Evolutionary conservation across 2,113 vertebrate species (phyloP), one percentile per base, ranked within the genome.

Genomic region (Malurus melanocephalus): DNA sequence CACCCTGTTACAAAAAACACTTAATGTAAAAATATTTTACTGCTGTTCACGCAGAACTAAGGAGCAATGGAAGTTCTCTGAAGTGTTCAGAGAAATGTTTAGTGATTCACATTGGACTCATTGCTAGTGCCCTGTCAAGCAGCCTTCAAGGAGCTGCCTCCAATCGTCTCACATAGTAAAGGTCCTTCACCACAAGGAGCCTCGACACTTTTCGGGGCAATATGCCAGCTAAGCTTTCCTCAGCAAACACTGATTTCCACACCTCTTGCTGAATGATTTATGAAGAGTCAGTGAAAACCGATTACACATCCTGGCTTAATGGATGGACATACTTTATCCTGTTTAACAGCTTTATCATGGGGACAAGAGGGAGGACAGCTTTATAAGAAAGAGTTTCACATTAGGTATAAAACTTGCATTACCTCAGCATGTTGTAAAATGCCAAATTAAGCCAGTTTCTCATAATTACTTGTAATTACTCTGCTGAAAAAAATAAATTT

Each of bases 261-360:
- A 43, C 20, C 28, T 87, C 43, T 92, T 80, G 26, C 69, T 87
- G 72, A 95, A 90, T 7, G 20, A 87, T 92, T 92, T 52, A 28
- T 30, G 68, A 61, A 75, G 16, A 86, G 18, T 76, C 80, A 78
- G 60, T 82, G 59, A 72, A 88, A 94, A 56, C 59, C 74, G 80
- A 71, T 45, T 82, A 94, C 56, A 79, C 21, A 60, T 55, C 26
- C 27, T 61, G 9, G 40, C 20, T 79, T 82, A 80, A 45, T 62
- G 57, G 27, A 45, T 48, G 24, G 76, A 84, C 72, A 13, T 72
- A 43, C 43, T 77, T 87, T 82, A 96, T 88, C 46, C 46, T 93
- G 49, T 95, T 90, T 91, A 93, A 85, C 62, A 93, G 40, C 38
- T 94, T 89, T 90, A 65, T 53, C 0, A 0, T 57, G 55, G 17